A percentile compares a stretch with the other conserved stretches of the same genome.
Conservation (phyloP, 2,113 vertebrate genomes). For the Zapus hudsonius region DNA sequence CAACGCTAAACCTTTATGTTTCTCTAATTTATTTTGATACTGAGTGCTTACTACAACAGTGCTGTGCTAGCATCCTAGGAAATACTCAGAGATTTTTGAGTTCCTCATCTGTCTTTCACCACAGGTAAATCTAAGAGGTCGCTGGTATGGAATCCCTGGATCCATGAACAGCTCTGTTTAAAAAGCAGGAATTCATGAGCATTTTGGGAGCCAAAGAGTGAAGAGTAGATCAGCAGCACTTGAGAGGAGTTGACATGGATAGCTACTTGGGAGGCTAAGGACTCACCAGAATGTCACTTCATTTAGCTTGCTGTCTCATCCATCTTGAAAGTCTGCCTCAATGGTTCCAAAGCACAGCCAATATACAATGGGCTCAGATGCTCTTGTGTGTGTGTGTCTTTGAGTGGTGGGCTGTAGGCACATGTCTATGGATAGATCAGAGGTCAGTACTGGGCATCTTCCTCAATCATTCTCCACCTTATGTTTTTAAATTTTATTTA, state of each 20-base stretch:
- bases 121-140: background rate
- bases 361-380: background rate
- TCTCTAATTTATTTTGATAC: conserved; percentile 9
- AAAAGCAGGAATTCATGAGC: conserved; percentile 31
- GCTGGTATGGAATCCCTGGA: background rate
- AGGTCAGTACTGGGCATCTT: too few relatives aligned
- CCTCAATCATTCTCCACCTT: too few relatives aligned
- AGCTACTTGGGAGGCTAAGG: background rate
- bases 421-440: too few relatives aligned
- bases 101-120: background rate
- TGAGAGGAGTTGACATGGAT: background rate
- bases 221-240: background rate
- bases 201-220: background rate
- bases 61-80: background rate
- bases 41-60: background rate
- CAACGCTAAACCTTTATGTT: background rate
- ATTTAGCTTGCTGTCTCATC: background rate
- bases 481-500: too few relatives aligned
- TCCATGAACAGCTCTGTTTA: background rate
- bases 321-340: background rate
- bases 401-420: too few relatives aligned
- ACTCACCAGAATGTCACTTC: background rate
- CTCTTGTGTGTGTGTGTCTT: too few relatives aligned
- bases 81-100: background rate
- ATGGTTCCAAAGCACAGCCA: background rate